phyloP scores from a whole-genome alignment of 2,888 invertebrate species.

The Ichneumoninae sp. region DNA sequence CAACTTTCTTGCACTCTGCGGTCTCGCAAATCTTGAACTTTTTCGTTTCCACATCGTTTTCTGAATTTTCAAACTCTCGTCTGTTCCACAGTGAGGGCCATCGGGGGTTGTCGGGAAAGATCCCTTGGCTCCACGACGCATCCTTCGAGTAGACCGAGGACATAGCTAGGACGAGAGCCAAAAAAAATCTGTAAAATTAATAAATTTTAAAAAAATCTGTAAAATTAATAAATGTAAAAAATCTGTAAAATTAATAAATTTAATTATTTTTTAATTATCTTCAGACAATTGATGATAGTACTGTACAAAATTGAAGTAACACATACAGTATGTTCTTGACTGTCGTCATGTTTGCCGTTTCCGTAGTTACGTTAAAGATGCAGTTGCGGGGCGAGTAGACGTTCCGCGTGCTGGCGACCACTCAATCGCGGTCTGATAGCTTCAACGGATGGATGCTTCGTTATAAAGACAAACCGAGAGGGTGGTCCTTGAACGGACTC shows the following conservation, averaged over 20 bases:
- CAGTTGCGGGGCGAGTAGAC: neutral
- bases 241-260: neutral
- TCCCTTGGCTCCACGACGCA: constrained; percentile 31
- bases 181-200: neutral
- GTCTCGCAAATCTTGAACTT: constrained; percentile 59
- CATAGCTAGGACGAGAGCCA: neutral
- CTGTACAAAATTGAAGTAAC: neutral
- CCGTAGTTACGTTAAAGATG: neutral
- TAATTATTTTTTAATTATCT: neutral
- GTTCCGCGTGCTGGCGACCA: neutral
- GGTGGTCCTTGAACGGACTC: neutral
- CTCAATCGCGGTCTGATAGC: neutral
- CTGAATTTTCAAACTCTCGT: neutral
- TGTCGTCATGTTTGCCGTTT: neutral
- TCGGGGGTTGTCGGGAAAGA: constrained; percentile 27
- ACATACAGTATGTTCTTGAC: neutral
- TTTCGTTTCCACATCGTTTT: constrained; percentile 5
- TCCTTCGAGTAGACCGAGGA: neutral
- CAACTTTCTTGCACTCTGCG: constrained; percentile 62
- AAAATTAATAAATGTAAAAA: too few relatives aligned
- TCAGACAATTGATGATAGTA: neutral
- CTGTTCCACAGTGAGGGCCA: constrained; percentile 28
- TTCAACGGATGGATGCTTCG: neutral
- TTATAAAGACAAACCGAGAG: neutral
- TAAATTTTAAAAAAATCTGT: too few relatives aligned